A percentile compares a stretch with the other conserved stretches of the same genome.
phyloP scores from a whole-genome alignment of 1,140 invertebrate genomes.

The Dendroctonus valens region DNA sequence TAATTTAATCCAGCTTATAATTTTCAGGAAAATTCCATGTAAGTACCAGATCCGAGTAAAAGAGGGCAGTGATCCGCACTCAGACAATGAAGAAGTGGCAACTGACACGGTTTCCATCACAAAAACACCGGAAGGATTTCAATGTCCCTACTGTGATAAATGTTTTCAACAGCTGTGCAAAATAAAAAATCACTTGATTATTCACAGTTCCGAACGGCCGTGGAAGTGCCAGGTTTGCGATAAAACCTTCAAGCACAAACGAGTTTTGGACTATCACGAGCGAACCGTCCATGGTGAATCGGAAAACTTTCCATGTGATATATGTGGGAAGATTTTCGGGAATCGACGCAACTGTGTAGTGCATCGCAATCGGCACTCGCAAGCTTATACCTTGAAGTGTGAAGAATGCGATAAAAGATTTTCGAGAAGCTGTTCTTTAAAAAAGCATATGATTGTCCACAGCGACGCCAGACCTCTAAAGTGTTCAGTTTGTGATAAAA shows the following conservation, averaged over 20 bases:
- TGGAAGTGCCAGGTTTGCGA: constrained; percentile 53
- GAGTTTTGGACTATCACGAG: constrained; percentile 32
- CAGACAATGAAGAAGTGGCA: not conserved
- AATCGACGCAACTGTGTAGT: constrained; percentile 36
- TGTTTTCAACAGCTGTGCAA: constrained; percentile 27
- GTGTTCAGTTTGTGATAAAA: constrained; percentile 63
- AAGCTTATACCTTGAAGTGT: constrained; percentile 33
- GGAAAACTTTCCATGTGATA: constrained; percentile 28
- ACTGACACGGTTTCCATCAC: not conserved
- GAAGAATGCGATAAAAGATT: constrained; percentile 37
- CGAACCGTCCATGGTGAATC: constrained; percentile 26
- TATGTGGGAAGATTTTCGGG: constrained; percentile 29
- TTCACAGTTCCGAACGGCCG: constrained; percentile 51
- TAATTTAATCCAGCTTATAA: not conserved
- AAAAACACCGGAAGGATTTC: constrained; percentile 14
- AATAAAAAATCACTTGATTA: constrained; percentile 44
- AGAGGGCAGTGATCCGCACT: not conserved
- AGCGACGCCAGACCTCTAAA: constrained; percentile 56
- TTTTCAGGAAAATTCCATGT: not conserved
- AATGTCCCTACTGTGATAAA: constrained; percentile 29
- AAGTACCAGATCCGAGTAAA: not conserved
- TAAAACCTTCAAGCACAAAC: constrained; percentile 55
- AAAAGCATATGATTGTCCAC: constrained; percentile 32
- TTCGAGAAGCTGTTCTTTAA: constrained; percentile 17
- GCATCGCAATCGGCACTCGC: constrained; percentile 33